A percentile compares a stretch with the other conserved stretches of the same genome.
These are phyloP conservation scores for Carpatolechia fugitivella DNA, from an alignment of 2,888 invertebrate species.

Conservation along the genomic window DNA sequence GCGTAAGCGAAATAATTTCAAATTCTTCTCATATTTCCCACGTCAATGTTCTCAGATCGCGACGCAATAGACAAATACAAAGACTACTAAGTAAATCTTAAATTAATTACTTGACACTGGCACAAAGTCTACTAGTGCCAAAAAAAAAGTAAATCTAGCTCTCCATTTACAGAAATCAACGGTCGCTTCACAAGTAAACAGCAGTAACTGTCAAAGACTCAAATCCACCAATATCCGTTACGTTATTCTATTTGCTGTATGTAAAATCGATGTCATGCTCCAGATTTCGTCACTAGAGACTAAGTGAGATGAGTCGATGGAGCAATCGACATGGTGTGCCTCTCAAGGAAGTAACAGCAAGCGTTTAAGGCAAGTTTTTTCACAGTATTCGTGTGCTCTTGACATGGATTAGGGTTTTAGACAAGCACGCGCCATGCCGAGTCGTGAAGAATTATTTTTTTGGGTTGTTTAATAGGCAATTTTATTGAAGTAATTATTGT, in stretches of 20 bases:
- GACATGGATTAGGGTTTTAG: neutral
- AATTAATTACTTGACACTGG: too few relatives aligned
- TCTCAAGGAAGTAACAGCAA: slow-evolving; percentile 9
- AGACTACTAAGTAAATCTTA: too few relatives aligned
- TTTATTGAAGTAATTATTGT: neutral
- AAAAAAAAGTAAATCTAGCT: too few relatives aligned
- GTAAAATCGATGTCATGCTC: slow-evolving; percentile 58
- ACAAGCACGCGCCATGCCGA: neutral
- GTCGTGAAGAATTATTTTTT: neutral
- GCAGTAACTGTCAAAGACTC: neutral
- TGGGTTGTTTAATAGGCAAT: neutral
- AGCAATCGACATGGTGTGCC: slow-evolving; percentile 23
- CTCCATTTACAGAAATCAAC: too few relatives aligned
- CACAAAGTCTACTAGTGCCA: too few relatives aligned
- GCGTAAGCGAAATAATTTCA: too few relatives aligned
- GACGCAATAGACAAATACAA: too few relatives aligned
- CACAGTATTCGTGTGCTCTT: neutral
- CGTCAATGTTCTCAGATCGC: too few relatives aligned
- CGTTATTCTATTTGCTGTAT: slow-evolving; percentile 19
- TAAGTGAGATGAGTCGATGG: slow-evolving; percentile 34
- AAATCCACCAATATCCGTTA: neutral
- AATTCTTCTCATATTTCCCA: too few relatives aligned
- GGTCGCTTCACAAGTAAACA: neutral
- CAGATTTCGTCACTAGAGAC: slow-evolving; percentile 37
- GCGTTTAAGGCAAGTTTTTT: neutral